These are phyloP conservation scores for Petrolisthes manimaculis DNA, from an alignment of 2,888 invertebrate genomes.

Conservation along the genomic window DNA sequence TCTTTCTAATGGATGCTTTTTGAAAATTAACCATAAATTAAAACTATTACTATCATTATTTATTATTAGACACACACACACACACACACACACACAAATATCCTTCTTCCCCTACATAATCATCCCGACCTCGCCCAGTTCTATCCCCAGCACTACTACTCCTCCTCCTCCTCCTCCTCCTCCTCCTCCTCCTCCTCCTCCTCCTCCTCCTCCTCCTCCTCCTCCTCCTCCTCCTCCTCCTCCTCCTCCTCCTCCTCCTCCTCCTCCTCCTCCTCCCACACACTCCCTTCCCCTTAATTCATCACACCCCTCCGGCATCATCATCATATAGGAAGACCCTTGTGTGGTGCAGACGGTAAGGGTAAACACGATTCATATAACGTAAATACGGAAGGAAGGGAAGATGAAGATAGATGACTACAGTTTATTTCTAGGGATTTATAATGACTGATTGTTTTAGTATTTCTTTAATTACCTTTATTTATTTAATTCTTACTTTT, in stretches of 20 bases:
- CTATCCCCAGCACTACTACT: not conserved
- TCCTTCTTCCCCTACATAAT: not conserved
- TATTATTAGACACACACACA: not conserved
- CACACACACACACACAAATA: not conserved
- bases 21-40: no score
- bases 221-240: not conserved
- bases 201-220: not conserved
- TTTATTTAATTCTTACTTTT: no score
- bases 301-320: not conserved
- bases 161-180: not conserved
- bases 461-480: no score
- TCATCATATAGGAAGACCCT: no score
- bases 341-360: no score
- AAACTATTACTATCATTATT: no score
- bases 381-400: no score
- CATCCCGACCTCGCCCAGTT: not conserved
- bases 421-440: no score
- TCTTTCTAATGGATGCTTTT: no score
- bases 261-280: not conserved
- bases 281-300: not conserved
- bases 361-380: no score
- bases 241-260: not conserved
- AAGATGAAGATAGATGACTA: no score
- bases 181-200: not conserved
- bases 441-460: no score